A percentile compares a stretch with the other conserved stretches of the same genome.
Evolutionary conservation across 1,140 invertebrate genomes (phyloP).

Genomic region (Asbolus verrucosus): DNA sequence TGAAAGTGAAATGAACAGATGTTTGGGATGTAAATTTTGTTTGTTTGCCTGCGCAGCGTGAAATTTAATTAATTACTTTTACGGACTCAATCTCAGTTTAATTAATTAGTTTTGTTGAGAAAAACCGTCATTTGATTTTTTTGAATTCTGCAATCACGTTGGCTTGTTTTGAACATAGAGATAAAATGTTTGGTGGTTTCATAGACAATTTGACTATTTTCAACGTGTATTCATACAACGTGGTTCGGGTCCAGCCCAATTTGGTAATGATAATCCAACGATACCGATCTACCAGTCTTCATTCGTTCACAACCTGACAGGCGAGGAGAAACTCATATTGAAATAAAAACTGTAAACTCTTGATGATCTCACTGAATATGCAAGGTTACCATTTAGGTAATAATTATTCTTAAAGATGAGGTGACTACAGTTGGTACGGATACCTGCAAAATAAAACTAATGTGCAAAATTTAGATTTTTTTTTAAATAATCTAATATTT

Average conservation of each 20-base stretch:
- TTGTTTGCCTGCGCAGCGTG: constrained; percentile 35
- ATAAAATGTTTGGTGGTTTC: background rate
- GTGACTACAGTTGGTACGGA: background rate
- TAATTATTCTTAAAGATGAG: background rate
- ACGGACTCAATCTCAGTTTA: constrained; percentile 16
- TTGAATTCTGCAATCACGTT: background rate
- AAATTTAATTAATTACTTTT: constrained; percentile 35
- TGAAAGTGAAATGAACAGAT: constrained; percentile 37
- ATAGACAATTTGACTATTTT: background rate
- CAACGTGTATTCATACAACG: background rate
- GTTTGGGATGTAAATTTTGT: constrained; percentile 34
- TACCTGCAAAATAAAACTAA: no score
- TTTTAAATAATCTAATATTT: no score
- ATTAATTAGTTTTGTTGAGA: constrained; percentile 5
- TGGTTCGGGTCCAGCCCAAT: background rate
- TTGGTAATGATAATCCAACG: no score
- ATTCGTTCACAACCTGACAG: no score
- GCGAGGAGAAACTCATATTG: no score
- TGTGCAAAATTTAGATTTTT: no score
- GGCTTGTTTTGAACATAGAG: background rate
- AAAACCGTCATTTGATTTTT: background rate
- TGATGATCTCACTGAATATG: background rate
- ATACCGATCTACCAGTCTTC: no score
- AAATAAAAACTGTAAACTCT: no score
- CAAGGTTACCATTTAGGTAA: background rate